Evolutionary conservation across 2,113 vertebrate species (phyloP), one percentile per base, ranked within the genome.

Genomic region (Lipophrys pholis): DNA sequence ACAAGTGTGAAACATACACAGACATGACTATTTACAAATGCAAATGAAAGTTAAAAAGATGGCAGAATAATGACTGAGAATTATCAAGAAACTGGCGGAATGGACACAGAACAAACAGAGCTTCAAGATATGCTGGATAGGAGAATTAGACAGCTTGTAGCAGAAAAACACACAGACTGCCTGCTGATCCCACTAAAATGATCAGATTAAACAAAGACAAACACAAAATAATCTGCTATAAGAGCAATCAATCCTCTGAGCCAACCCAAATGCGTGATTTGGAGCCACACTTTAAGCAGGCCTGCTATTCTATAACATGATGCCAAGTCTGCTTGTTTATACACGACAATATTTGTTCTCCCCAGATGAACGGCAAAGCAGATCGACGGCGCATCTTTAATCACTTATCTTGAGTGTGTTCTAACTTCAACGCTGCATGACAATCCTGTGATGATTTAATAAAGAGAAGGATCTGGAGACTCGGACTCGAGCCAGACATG

Each of bases 161-260:
- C 79, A 69, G 89, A 89, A 83, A 89, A 90, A 90, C 82, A 89
- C 85, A 73, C 87, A 90, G 89, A 77, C 88, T 84, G 89, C 83
- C 82, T 81, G 61, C 84, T 91, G 90, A 92, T 89, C 89, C 89
- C 49, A 69, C 17, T 86, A 90, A 91, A 91, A 91, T 89, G 88
- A 91, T 91, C 86, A 81, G 89, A 91, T 89, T 91, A 87, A 91
- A 91, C 88, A 88, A 90, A 91, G 84, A 88, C 89, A 92, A 92
- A 92, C 88, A 90, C 10, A 65, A 68, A 81, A 86, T 91, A 90
- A 92, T 92, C 85, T 85, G 79, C 85, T 78, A 68, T 84, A 89
- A 90, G 90, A 87, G 85, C 83, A 86, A 89, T 86, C 87, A 90
- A 88, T 88, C 90, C 86, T 81, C 79, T 49, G 77, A 85, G 90